Base-by-base conservation (phyloP, 2,113 vertebrate species). In the Pomatorhinus ruficollis region DNA sequence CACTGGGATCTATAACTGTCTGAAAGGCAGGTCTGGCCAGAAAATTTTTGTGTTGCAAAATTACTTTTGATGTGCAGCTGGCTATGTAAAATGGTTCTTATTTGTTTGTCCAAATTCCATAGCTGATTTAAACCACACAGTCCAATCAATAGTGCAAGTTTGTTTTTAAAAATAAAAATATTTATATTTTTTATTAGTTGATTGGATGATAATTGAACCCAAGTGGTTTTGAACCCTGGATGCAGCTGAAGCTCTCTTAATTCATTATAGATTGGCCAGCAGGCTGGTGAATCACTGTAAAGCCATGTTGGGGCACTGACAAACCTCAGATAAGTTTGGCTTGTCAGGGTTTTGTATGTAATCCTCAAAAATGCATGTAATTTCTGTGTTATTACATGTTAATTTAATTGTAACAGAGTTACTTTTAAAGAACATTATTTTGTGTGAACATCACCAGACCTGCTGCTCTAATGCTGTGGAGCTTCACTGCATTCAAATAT, bases 1-100 rank as follows among this genome's bases (percentile, higher is more conserved):
- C 93, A 76, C 96, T 96, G 96, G 96, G 96, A 97, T 96, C 96
- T 93, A 94, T 96, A 97, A 95, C 96, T 96, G 96, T 96, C 95
- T 97, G 45, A 94, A 97, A 94, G 88, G 90, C 95, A 96, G 93
- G 96, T 93, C 93, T 94, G 88, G 95, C 95, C 95, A 97, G 90
- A 96, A 97, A 93, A 78, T 70, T 96, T 95, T 86, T 94, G 93
- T 93, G 87, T 96, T 97, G 95, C 95, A 96, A 95, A 94, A 94
- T 95, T 93, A 93, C 93, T 96, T 95, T 94, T 96, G 95, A 96
- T 96, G 83, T 96, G 95, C 95, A 96, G 95, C 96, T 96, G 96
- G 83, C 92, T 93, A 57, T 93, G 92, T 89, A 78, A 93, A 94
- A 89, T 7, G 15, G 57, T 80, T 49, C 84, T 95, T 93, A 93